Base-by-base conservation (phyloP, 2,113 vertebrate genomes). In the human region DNA sequence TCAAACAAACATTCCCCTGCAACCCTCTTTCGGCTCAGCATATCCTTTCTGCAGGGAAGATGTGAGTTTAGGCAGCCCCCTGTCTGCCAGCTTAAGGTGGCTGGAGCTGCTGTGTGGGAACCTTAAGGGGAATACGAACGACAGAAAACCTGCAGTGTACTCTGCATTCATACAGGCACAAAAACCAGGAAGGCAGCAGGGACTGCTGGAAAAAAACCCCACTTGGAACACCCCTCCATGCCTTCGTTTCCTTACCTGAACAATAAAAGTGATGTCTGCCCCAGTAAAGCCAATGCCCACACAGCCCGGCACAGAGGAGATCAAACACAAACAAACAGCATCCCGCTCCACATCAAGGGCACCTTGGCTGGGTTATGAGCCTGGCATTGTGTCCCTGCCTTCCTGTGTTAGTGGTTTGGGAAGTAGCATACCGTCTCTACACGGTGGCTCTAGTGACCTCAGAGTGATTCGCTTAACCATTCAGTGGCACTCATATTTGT, bases 351-450 rank as follows among this genome's bases (percentile, higher is more conserved):
- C 11, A 30, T 12, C 11, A 61, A 10, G 61, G 61, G 5, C 61
- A 8, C 16, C 22, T 13, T 0, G 32, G 78, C 5, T 12, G 2
- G 16, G 45, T 48, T 11, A 43, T 3, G 25, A 5, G 38, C 75
- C 55, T 35, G 70, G 75, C 18, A 1, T 14, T 23, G 22, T 30
- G 72, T 35, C 23, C 55, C 55, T 2, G 10, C 4, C 22, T 22
- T 11, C 45, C 32, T 55, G 1, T 1, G 48, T 11, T 13, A 23
- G 11, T 1, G 7, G 25, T 27, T 55, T 78, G 40, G 64, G 55
- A 84, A 64, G 76, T 25, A 78, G 25, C 55, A 25, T 0, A 3
- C 8, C 40, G 1, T 25, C 17, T 48, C 76, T 45, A 30, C 0
- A 0, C 3, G 50, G 6, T 3, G 7, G 66, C 30, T 89, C 57